phyloP scores from a whole-genome alignment of 1,140 invertebrate species.

The Anthonomus grandis region DNA sequence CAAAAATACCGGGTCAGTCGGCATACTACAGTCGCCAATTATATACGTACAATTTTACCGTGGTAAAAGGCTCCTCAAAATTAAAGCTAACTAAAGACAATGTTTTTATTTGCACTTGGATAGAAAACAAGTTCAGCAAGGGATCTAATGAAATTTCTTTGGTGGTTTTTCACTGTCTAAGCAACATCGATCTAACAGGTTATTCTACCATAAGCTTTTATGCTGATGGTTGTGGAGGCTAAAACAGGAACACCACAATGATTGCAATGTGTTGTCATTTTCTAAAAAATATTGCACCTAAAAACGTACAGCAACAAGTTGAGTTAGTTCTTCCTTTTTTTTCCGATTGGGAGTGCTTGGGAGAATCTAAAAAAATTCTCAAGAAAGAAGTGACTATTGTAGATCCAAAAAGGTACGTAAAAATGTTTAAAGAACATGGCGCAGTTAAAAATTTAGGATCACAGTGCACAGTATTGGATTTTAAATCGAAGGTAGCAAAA shows the following conservation, averaged over 20 bases:
- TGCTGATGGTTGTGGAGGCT: too few species aligned
- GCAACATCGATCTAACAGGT: neutral
- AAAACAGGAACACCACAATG: slow-evolving; percentile 4
- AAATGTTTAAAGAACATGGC: too few species aligned
- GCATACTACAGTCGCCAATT: slow-evolving; percentile 1
- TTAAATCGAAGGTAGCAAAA: neutral
- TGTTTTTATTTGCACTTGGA: too few species aligned
- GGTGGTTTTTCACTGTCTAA: too few species aligned
- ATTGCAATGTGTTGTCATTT: slow-evolving; percentile 5
- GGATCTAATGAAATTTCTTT: too few species aligned
- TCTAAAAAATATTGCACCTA: slow-evolving; percentile 5
- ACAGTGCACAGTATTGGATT: neutral
- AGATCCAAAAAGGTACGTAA: too few species aligned
- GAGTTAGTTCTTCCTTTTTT: slow-evolving; percentile 1
- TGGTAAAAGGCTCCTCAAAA: too few species aligned
- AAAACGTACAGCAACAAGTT: slow-evolving; percentile 1
- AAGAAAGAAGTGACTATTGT: neutral
- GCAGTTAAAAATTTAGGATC: too few species aligned
- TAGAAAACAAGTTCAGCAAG: too few species aligned
- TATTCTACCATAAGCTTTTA: neutral
- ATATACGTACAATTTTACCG: neutral
- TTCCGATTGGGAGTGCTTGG: too few species aligned
- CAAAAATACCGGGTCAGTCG: too few species aligned
- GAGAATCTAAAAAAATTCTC: slow-evolving; percentile 1
- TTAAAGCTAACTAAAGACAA: too few species aligned